Conservation (phyloP, 2,113 vertebrate species). For the Laticauda laticaudata region DNA sequence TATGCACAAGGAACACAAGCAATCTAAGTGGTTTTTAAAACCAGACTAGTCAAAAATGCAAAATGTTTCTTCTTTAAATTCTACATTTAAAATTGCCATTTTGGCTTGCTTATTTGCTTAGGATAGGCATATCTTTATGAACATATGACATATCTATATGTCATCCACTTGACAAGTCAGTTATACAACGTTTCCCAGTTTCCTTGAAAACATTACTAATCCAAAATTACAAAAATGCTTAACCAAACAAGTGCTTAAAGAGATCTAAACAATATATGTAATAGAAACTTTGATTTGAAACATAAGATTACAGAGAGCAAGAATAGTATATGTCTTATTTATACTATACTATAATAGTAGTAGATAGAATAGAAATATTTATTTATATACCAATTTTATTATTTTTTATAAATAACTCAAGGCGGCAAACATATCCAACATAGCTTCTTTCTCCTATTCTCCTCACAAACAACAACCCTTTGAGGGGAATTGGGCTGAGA, state of each 20-base stretch:
- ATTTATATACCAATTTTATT: background rate
- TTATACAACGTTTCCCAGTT: background rate
- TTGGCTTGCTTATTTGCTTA: background rate
- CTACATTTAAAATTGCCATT: background rate
- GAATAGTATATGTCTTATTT: background rate
- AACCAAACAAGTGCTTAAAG: background rate
- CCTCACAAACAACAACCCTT: background rate
- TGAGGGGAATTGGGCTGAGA: background rate
- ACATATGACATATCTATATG: background rate
- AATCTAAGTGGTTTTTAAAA: background rate
- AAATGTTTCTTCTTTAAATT: background rate
- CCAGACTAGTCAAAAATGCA: background rate
- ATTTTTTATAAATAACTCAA: background rate
- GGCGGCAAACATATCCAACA: background rate
- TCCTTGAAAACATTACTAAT: background rate
- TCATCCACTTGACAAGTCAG: background rate
- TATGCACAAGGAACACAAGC: background rate
- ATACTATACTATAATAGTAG: background rate
- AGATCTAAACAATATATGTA: background rate
- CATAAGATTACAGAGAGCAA: background rate
- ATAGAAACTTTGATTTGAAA: background rate
- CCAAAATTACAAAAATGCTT: background rate
- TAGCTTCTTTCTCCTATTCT: background rate
- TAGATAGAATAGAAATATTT: background rate
- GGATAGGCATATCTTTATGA: background rate